A percentile compares a stretch with the other conserved stretches of the same genome.
phyloP scores from a whole-genome alignment of 1,140 invertebrate species.

The Lordiphosa stackelbergi region DNA sequence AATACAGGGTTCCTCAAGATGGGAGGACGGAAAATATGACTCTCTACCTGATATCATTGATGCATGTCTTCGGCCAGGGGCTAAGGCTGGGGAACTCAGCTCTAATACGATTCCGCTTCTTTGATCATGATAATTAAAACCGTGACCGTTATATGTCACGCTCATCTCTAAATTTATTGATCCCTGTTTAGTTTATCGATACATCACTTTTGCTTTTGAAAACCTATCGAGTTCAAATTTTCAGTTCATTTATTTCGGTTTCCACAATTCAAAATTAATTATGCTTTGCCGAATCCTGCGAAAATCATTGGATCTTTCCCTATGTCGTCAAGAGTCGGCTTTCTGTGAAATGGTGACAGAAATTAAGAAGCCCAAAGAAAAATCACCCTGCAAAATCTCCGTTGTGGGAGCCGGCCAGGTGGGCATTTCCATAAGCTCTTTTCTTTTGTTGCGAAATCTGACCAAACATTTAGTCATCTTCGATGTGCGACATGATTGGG shows the following conservation, averaged over 20 bases:
- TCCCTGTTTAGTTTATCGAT: no score
- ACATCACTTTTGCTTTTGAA: background rate
- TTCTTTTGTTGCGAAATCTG: slow-evolving; percentile 23
- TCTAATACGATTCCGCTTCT: no score
- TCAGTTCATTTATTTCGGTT: slow-evolving; percentile 1
- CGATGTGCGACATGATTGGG: slow-evolving; percentile 18
- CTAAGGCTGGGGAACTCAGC: no score
- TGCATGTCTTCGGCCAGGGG: no score
- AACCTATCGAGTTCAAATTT: background rate
- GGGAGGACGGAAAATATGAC: no score
- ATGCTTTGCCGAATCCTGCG: background rate
- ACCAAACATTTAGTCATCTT: slow-evolving; percentile 24
- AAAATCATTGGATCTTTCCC: background rate
- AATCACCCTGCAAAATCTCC: slow-evolving; percentile 14
- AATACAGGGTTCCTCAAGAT: no score
- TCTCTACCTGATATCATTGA: no score
- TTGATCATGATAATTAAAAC: no score
- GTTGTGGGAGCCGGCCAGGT: slow-evolving; percentile 41
- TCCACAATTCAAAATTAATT: background rate
- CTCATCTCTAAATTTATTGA: no score
- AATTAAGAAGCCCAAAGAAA: slow-evolving; percentile 1
- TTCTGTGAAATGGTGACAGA: background rate
- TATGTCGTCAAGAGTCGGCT: background rate
- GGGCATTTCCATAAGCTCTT: slow-evolving; percentile 19
- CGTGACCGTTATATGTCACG: no score